Base-by-base conservation (phyloP, 2,797 vertebrate genomes). In the Brotogeris chrysoptera region DNA sequence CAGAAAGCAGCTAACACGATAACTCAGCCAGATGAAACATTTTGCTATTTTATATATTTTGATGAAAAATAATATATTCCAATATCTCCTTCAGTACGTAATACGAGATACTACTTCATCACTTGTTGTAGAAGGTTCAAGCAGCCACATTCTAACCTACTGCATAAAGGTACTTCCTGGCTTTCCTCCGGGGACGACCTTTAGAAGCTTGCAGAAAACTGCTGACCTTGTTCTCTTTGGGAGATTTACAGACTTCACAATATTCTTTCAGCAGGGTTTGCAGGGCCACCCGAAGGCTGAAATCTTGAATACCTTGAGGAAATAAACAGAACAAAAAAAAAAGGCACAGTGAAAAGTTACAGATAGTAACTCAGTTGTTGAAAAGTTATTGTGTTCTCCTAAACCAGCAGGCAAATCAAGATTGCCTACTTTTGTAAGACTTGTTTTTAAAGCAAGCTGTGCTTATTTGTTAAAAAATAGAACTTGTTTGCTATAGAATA, bases 191-290 rank as follows among this genome's bases (percentile, higher is more conserved):
- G 47, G 99, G 99, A 90, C 99, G 98, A 97, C 98, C 98, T 96
- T 99, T 99, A 93, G 98, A 97, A 66, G 98, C 98, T 82, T 99
- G 99, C 50, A 98, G 97, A 93, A 99, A 98, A 97, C 97, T 98
- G 98, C 98, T 98, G 91, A 98, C 97, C 97, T 99, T 99, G 91
- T 98, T 99, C 93, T 99, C 99, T 98, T 99, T 99, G 73, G 99
- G 98, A 95, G 98, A 99, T 96, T 98, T 99, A 96, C 97, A 98
- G 82, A 99, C 98, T 94, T 99, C 99, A 77, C 98, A 99, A 96
- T 99, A 99, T 97, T 99, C 99, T 97, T 98, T 99, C 97, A 99
- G 97, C 92, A 99, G 98, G 38, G 99, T 99, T 98, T 99, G 99
- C 95, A 99, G 98, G 38, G 99, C 99, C 98, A 99, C 99, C 82